A percentile compares a stretch with the other conserved stretches of the same genome.
Conservation (phyloP, 2,888 invertebrate genomes). For the Dastarcus helophoroides region DNA sequence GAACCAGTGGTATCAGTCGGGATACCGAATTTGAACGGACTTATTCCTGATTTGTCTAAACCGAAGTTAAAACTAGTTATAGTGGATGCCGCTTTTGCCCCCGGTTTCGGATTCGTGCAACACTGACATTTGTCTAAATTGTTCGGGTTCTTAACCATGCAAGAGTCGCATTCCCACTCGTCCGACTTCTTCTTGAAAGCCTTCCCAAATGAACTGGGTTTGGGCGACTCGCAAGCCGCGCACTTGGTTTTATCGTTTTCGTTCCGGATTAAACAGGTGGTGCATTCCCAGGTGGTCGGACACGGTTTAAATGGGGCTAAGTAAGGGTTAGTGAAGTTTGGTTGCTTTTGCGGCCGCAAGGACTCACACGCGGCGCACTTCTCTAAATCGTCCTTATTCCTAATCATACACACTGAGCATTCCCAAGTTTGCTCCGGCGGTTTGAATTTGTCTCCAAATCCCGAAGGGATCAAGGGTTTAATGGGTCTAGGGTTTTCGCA, state of each 20-base stretch:
- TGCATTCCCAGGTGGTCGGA: conserved; percentile 45
- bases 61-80: conserved; percentile 39
- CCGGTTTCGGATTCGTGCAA: conserved; percentile 45
- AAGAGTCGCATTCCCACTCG: conserved; percentile 45
- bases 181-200: conserved; percentile 30
- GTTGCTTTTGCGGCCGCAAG: not conserved
- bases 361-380: conserved; percentile 46
- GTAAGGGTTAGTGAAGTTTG: conserved; percentile 2
- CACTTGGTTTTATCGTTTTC: conserved; percentile 38
- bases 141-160: conserved; percentile 42
- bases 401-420: conserved; percentile 50
- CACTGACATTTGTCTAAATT: conserved; percentile 41
- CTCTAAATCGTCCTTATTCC: conserved; percentile 39
- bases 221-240: conserved; percentile 42
- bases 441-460: conserved; percentile 23
- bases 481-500: conserved; percentile 42
- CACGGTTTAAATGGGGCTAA: conserved; percentile 36
- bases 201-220: conserved; percentile 34
- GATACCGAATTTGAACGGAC: conserved; percentile 35
- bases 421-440: conserved; percentile 43
- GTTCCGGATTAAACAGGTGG: conserved; percentile 47
- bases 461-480: too few species aligned
- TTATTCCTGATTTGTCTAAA: conserved; percentile 34
- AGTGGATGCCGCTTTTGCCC: conserved; percentile 14
- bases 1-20: conserved; percentile 15